Base-by-base conservation (phyloP, 2,888 invertebrate species). In the Cryptus viduatorius region DNA sequence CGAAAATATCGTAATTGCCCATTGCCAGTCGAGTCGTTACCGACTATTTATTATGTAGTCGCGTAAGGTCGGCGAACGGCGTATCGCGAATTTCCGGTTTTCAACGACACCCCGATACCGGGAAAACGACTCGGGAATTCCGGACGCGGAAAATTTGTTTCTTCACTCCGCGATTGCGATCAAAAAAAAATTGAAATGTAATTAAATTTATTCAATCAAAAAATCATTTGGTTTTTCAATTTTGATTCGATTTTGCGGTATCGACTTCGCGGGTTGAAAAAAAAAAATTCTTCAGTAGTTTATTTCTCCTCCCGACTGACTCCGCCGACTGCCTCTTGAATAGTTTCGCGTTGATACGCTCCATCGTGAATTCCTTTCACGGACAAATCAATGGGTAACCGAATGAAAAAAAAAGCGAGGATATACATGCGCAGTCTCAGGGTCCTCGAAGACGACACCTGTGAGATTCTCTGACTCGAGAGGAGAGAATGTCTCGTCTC, bases 281-380 rank as follows among this genome's bases (percentile, higher is more conserved):
- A 59, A 10, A 24, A 59, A 59, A 29, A 12, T 7, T 24, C 3
- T 8, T 16, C 59, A 3, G 24, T 29, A 59, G 12, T 24, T 59
- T 24, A 14, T 59, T 31, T 24, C 31, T 4, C 4, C 29, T 59
- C 3, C 12, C 48, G 14, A n/a, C n/a, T n/a, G 48, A 37, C 48
- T 48, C 24, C 59, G 19, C 24, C 14, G 29, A 4, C 59, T 14
- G 59, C 31, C 31, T 59, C 31, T n/a, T 1, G 59, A 59, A 31
- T 31, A 14, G 10, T 14, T 31, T 29, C 14, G 59, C 24, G 59
- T 3, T 12, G 24, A 12, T 10, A 31, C 59, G 31, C 59, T 31
- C 59, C 12, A 59, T 59, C 59, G 59, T 14, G 53, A 71, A 71
- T 71, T 53, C 71, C 42, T 42, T 71, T 56, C 71, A 71, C 71